Evolutionary conservation across 2,888 invertebrate species (phyloP).

Genomic region (Rhamphomyia laevipes): DNA sequence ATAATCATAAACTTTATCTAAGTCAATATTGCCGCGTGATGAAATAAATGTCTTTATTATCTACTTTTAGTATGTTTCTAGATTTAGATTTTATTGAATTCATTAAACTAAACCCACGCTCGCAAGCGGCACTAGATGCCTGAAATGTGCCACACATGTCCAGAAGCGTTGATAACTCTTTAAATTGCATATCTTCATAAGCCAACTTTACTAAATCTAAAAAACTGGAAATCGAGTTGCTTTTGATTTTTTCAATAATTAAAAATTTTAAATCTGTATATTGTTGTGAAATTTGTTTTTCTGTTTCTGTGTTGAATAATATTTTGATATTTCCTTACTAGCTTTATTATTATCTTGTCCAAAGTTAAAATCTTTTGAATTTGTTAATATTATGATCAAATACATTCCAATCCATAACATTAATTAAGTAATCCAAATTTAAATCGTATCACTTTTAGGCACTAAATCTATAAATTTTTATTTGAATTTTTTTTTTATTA

Average conservation of each 20-base stretch:
- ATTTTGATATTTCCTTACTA: slow-evolving; percentile 3
- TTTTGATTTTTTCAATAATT: slow-evolving; percentile 5
- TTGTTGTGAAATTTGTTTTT: slow-evolving; percentile 1
- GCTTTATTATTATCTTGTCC: slow-evolving; percentile 1
- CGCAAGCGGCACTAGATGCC: slow-evolving; percentile 3
- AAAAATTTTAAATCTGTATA: slow-evolving; percentile 3
- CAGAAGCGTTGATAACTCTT: slow-evolving; percentile 1
- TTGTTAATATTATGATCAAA: slow-evolving; percentile 3
- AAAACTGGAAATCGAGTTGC: slow-evolving; percentile 3
- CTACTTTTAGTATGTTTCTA: neutral
- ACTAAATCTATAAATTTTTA: too few species aligned
- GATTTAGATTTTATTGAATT: slow-evolving; percentile 4
- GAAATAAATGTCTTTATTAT: slow-evolving; percentile 1
- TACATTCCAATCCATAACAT: slow-evolving; percentile 1
- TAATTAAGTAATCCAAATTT: too few species aligned
- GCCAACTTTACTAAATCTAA: neutral
- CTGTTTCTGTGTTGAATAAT: slow-evolving; percentile 2
- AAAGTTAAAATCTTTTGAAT: slow-evolving; percentile 6
- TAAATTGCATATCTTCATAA: slow-evolving; percentile 1
- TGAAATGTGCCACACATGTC: slow-evolving; percentile 4
- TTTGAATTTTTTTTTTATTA: too few species aligned
- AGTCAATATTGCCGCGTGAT: slow-evolving; percentile 1
- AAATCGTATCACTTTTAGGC: too few species aligned
- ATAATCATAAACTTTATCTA: slow-evolving; percentile 3
- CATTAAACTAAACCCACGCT: slow-evolving; percentile 3